These are phyloP conservation scores for Sceloporus undulatus DNA, from an alignment of 2,113 vertebrate species.

Conservation along the genomic window DNA sequence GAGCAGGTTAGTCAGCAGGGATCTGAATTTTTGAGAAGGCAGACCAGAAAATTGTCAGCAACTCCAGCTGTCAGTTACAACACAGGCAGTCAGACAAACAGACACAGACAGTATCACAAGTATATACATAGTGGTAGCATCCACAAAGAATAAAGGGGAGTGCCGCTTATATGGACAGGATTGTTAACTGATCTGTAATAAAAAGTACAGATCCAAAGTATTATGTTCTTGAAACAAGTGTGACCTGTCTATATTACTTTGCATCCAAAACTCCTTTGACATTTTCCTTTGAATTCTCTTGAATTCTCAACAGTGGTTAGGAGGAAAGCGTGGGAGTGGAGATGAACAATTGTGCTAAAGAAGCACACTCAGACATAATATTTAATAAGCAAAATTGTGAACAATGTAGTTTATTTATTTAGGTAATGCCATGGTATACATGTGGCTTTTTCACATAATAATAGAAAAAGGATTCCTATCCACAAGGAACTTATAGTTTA, in stretches of 20 bases:
- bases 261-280: slow-evolving; percentile 12
- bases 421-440: not conserved
- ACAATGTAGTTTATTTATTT: not conserved
- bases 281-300: rapidly evolving
- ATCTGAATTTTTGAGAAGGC: not conserved
- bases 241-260: slow-evolving; percentile 33
- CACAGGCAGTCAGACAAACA: not conserved
- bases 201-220: slow-evolving; percentile 94
- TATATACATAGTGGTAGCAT: not conserved
- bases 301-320: not conserved
- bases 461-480: not conserved
- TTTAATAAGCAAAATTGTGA: slow-evolving; percentile 14
- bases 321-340: slow-evolving; percentile 21
- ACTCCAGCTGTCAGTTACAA: not conserved
- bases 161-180: slow-evolving; percentile 74
- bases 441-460: not conserved
- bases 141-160: slow-evolving; percentile 30
- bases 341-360: slow-evolving; percentile 12
- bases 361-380: slow-evolving; percentile 32
- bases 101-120: too few species aligned
- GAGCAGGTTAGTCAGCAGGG: not conserved
- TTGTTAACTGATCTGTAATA: slow-evolving; percentile 93
- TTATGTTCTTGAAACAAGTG: slow-evolving; percentile 95
- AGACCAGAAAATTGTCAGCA: not conserved
- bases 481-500: not conserved